Evolutionary conservation across 2,888 invertebrate genomes (phyloP).

Genomic region (Acrocyrtus sp.): DNA sequence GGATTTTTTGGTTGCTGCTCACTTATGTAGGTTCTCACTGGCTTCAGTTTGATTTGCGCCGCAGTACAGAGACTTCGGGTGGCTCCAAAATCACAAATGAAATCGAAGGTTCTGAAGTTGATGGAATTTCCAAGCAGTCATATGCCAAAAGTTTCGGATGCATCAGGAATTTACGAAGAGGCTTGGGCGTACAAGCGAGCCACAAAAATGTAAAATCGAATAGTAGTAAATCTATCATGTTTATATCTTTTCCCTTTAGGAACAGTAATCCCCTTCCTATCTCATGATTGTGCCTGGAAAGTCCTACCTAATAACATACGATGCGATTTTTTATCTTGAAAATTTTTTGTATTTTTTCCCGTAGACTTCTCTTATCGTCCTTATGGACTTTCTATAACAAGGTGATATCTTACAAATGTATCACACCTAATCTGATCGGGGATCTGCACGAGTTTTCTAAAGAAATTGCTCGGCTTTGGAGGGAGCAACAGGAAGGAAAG

Average conservation of each 20-base stretch:
- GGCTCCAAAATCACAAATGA: constrained; percentile 9
- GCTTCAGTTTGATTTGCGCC: constrained; percentile 51
- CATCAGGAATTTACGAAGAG: constrained; percentile 46
- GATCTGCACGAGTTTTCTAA: constrained; percentile 70
- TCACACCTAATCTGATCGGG: constrained; percentile 65
- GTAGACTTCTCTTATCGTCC: constrained; percentile 76
- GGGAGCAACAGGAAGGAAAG: constrained; percentile 75
- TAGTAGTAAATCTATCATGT: no score
- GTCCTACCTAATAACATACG: no score
- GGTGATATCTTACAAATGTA: constrained; percentile 69
- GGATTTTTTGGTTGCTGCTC: no score
- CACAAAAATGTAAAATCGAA: constrained; percentile 52
- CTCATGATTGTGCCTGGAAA: no score
- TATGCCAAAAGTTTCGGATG: constrained; percentile 36
- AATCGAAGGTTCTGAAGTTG: constrained; percentile 29
- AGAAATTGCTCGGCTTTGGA: constrained; percentile 78
- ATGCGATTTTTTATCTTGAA: no score
- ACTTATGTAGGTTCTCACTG: constrained; percentile 48
- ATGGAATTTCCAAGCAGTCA: constrained; percentile 49
- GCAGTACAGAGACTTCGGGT: constrained; percentile 27
- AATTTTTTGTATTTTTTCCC: constrained; percentile 43
- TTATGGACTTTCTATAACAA: constrained; percentile 77
- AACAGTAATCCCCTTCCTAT: no score
- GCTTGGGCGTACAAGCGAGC: constrained; percentile 47
- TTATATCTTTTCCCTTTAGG: no score